A percentile compares a stretch with the other conserved stretches of the same genome.
Evolutionary conservation across 2,888 invertebrate genomes (phyloP).

Genomic region (Dexiosoma caninum): DNA sequence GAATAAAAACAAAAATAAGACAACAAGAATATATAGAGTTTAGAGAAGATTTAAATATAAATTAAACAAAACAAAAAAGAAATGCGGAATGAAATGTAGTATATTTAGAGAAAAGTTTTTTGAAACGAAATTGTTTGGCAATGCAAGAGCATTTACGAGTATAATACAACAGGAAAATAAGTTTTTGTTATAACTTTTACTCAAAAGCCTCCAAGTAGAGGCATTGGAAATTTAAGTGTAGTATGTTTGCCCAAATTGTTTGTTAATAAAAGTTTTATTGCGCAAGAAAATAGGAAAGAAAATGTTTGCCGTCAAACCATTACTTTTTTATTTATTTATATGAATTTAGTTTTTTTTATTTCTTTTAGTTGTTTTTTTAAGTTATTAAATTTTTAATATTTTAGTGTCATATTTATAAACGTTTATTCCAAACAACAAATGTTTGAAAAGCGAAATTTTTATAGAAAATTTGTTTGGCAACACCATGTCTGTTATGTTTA

Average conservation of each 20-base stretch:
- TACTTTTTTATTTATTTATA: neutral
- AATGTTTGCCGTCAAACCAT: neutral
- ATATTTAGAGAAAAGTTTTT: constrained; percentile 59
- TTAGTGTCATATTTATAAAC: neutral
- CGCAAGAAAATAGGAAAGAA: neutral
- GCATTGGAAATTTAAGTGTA: constrained; percentile 44
- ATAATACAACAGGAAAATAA: neutral
- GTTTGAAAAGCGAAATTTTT: neutral
- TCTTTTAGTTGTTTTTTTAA: neutral
- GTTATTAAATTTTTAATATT: neutral
- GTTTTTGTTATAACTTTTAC: constrained; percentile 4
- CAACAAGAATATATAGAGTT: constrained; percentile 44
- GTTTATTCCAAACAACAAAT: neutral
- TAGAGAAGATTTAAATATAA: constrained; percentile 27
- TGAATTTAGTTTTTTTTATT: neutral
- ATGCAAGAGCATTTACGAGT: constrained; percentile 23
- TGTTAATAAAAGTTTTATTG: constrained; percentile 19
- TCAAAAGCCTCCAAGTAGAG: neutral
- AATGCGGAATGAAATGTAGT: constrained; percentile 30
- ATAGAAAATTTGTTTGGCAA: neutral
- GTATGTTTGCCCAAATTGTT: constrained; percentile 22
- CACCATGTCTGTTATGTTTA: neutral
- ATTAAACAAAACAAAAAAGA: constrained; percentile 2
- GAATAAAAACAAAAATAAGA: constrained; percentile 25
- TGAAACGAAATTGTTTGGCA: constrained; percentile 44